Conservation (phyloP, 2,888 invertebrate genomes). For the Apamea monoglypha region DNA sequence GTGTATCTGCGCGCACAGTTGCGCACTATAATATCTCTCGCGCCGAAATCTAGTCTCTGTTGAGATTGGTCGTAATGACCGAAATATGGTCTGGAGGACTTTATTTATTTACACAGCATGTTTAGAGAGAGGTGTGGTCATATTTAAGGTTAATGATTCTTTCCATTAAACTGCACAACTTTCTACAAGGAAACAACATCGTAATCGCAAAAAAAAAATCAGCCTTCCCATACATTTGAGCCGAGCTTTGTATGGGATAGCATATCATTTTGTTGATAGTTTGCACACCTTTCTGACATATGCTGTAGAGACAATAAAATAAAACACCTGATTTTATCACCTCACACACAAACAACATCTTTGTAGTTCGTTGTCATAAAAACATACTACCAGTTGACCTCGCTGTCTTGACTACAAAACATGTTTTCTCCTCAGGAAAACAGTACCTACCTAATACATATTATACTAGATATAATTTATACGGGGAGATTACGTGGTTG, state of each 20-base stretch:
- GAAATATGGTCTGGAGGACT: too few relatives aligned
- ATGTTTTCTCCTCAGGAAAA: constrained; percentile 30
- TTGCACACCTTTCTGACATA: background rate
- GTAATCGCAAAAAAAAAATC: background rate
- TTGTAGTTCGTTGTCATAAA: constrained; percentile 3
- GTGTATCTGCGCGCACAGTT: too few relatives aligned
- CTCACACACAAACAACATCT: background rate
- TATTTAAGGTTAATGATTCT: background rate
- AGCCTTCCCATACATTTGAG: background rate
- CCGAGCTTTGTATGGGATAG: background rate
- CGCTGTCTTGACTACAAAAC: constrained; percentile 29
- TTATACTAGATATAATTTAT: constrained; percentile 23
- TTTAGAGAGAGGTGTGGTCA: background rate
- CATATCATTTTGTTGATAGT: background rate
- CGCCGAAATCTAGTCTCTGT: too few relatives aligned
- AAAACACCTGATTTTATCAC: background rate
- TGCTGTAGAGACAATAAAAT: background rate
- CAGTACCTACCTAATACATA: background rate
- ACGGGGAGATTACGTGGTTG: constrained; percentile 8
- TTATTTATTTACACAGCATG: too few relatives aligned
- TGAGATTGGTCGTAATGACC: too few relatives aligned
- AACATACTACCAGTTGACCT: background rate
- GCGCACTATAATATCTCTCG: too few relatives aligned
- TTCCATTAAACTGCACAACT: background rate
- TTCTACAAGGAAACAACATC: background rate